These are phyloP conservation scores for Crypturellus undulatus DNA, from an alignment of 2,113 vertebrate genomes.

Conservation along the genomic window DNA sequence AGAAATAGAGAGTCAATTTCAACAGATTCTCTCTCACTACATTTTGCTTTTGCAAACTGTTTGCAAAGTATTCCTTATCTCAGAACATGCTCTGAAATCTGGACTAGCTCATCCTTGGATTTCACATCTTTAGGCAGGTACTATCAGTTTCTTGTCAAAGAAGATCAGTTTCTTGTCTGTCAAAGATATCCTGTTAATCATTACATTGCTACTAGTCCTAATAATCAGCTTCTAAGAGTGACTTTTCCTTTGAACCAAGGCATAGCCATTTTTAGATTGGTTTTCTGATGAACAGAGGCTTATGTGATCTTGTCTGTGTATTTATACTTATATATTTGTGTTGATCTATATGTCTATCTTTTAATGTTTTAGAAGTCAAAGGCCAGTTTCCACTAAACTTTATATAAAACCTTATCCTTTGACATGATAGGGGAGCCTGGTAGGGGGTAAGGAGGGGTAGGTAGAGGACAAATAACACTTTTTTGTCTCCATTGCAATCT, in stretches of 20 bases:
- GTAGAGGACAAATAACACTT: neutral
- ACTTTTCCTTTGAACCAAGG: neutral
- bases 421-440: neutral
- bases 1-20: neutral
- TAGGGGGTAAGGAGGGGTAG: neutral
- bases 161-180: too few relatives aligned
- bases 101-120: neutral
- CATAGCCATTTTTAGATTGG: neutral
- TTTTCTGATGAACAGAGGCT: neutral
- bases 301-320: neutral
- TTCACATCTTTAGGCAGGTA: neutral
- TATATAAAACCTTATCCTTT: neutral
- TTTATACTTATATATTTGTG: neutral
- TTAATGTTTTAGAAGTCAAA: neutral
- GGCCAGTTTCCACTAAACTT: neutral
- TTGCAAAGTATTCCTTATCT: neutral
- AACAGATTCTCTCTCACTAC: neutral
- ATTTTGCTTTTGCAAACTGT: neutral
- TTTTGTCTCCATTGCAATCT: neutral
- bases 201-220: neutral
- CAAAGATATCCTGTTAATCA: neutral
- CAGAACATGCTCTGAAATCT: neutral
- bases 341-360: neutral
- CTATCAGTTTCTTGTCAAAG: neutral
- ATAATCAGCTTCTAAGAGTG: neutral